Base-by-base conservation (phyloP, 2,113 vertebrate species). In the Alethe castanea region DNA sequence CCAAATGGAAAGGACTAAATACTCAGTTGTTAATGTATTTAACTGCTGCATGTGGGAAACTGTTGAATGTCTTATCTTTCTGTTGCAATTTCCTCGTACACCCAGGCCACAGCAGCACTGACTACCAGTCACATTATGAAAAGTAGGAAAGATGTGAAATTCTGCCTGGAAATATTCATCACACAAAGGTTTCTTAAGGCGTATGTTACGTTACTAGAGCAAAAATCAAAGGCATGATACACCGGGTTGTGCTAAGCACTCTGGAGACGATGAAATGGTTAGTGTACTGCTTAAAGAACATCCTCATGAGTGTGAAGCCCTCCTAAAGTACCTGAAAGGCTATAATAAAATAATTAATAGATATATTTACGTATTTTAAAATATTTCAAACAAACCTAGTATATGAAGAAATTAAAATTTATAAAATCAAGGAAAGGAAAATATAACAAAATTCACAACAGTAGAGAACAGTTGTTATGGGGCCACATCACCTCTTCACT, bases 121-220 rank as follows among this genome's bases (percentile, higher is more conserved):
- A 38, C 28, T 26, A 44, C 18, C 38, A 86, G 53, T 40, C 14
- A 1, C 59, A 29, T n/a, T 45, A 88, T 9, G 44, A 40, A 36
- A 93, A 86, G 66, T 4, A 52, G 66, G 20, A 95, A 96, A 94
- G 29, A 87, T 12, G n/a, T 78, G 52, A 93, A 79, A 87, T 87
- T 67, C 73, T 76, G 82, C 59, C 45, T 8, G 5, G 36, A 77
- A 69, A 70, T 0, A 65, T 29, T 23, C 61, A 82, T 53, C 48
- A 61, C 15, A 42, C 13, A 28, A 73, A 65, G 33, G 60, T 45
- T 62, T 87, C 61, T 88, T 77, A 83, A 82, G 40, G n/a, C 0
- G 0, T 65, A 42, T 2, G 1, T 62, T 65, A 48, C 13, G n/a
- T 47, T 86, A 52, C 45, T 45, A 62, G 16, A 93, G 50, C 44